Evolutionary conservation across 30 jellyfish, hydroid and myxozoan genomes (phyloP).

Genomic region (Aurelia aurita): DNA sequence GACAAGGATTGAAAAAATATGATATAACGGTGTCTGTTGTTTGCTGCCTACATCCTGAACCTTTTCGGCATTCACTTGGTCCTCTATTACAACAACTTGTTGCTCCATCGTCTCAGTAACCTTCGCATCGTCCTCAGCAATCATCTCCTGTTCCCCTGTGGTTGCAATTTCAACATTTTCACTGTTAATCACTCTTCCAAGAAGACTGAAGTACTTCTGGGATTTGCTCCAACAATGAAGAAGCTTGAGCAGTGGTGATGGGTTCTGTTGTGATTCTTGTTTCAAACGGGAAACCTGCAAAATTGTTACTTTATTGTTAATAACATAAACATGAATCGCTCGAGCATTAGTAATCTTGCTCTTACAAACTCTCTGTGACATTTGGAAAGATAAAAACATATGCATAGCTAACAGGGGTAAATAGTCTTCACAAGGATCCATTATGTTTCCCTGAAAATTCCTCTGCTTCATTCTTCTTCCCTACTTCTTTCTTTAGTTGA

Average conservation of each 20-base stretch:
- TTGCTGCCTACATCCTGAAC: background rate
- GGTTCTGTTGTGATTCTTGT: constrained; percentile 62
- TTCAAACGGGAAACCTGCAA: constrained; percentile 59
- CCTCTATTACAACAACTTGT: background rate
- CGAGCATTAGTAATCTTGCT: too few species aligned
- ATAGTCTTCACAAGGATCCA: too few species aligned
- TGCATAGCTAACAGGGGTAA: too few species aligned
- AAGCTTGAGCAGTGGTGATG: constrained; percentile 77
- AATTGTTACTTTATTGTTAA: background rate
- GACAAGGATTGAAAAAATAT: constrained; percentile 16
- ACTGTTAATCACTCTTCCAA: constrained; percentile 1
- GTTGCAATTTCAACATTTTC: background rate
- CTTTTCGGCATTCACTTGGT: background rate
- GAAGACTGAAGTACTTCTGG: constrained; percentile 55
- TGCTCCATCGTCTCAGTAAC: background rate
- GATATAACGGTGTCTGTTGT: constrained; percentile 25
- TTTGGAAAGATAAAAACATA: too few species aligned
- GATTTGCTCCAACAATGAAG: constrained; percentile 67
- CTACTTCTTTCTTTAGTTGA: too few species aligned
- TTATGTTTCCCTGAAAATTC: too few species aligned
- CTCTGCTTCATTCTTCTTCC: too few species aligned
- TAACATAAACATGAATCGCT: background rate
- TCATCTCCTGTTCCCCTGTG: background rate
- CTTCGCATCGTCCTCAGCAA: background rate
- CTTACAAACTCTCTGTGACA: too few species aligned